These are phyloP conservation scores for Synanthedon andrenaeformis DNA, from an alignment of 2,888 invertebrate species.

Conservation along the genomic window DNA sequence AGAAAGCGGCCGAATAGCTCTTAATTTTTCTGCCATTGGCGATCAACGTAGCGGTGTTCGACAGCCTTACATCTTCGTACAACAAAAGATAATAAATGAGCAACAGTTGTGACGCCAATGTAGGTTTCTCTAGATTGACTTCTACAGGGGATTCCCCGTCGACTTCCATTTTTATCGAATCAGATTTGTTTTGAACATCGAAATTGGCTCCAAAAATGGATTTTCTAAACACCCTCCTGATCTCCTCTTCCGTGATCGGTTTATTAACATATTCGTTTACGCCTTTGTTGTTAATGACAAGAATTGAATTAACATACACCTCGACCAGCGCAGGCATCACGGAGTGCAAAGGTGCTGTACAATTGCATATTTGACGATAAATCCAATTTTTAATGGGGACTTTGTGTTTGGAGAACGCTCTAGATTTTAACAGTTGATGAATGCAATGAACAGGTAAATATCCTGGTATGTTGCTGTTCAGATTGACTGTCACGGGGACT, in stretches of 20 bases:
- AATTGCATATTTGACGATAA: constrained; percentile 90
- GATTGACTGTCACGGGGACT: constrained; percentile 90
- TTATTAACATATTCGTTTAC: constrained; percentile 87
- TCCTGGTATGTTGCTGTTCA: constrained; percentile 90
- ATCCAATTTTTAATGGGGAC: constrained; percentile 98
- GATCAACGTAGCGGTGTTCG: constrained; percentile 76
- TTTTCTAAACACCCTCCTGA: constrained; percentile 83
- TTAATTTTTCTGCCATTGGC: constrained; percentile 81
- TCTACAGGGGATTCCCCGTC: constrained; percentile 67
- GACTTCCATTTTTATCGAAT: constrained; percentile 60
- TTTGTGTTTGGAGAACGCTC: constrained; percentile 95
- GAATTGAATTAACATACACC: constrained; percentile 93
- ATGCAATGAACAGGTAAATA: constrained; percentile 97
- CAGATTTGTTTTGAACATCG: constrained; percentile 67
- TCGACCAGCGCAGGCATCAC: constrained; percentile 93
- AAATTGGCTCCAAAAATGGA: constrained; percentile 82
- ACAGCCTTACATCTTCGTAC: constrained; percentile 90
- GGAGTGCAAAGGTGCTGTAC: constrained; percentile 91
- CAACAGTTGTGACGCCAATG: constrained; percentile 87
- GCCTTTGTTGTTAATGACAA: constrained; percentile 76
- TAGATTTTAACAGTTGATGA: constrained; percentile 91
- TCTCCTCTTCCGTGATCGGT: constrained; percentile 91
- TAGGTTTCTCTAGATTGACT: constrained; percentile 71
- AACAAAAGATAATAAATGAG: constrained; percentile 91
- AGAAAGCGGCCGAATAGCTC: constrained; percentile 86